Conservation (phyloP, 2,888 invertebrate genomes). For the Sthenelais limicola region DNA sequence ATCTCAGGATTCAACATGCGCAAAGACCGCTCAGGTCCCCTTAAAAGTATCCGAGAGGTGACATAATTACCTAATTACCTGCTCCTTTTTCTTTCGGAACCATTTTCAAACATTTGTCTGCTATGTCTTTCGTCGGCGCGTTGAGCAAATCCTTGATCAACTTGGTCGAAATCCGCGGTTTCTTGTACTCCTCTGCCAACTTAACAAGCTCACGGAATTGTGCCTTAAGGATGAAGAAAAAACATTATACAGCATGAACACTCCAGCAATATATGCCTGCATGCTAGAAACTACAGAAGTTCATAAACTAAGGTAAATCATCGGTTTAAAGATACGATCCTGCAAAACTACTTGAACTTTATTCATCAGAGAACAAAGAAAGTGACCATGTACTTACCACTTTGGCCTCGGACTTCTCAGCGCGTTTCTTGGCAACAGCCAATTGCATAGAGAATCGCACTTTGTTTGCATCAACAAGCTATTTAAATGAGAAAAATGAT, state of each 20-base stretch:
- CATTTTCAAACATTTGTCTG: constrained; percentile 65
- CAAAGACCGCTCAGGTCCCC: too few species aligned
- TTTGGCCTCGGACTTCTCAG: constrained; percentile 71
- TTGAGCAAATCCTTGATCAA: constrained; percentile 68
- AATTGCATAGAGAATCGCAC: constrained; percentile 73
- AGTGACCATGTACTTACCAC: constrained; percentile 63
- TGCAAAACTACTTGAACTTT: too few species aligned
- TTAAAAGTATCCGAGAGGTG: too few species aligned
- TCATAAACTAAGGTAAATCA: too few species aligned
- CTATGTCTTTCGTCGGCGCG: constrained; percentile 65
- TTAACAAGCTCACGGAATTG: constrained; percentile 69
- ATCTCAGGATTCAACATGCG: too few species aligned
- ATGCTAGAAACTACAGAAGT: too few species aligned
- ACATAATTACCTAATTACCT: constrained; percentile 47
- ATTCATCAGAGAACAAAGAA: too few species aligned
- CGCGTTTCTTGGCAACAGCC: constrained; percentile 72
- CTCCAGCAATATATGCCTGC: too few species aligned
- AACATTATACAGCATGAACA: background rate
- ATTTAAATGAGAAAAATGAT: constrained; percentile 48
- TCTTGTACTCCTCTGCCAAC: constrained; percentile 66
- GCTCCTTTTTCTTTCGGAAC: constrained; percentile 66
- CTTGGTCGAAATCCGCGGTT: constrained; percentile 66
- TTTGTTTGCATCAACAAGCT: constrained; percentile 73
- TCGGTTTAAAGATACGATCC: too few species aligned
- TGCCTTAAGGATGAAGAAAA: constrained; percentile 54